Conservation (phyloP, 1,140 invertebrate species). For the Euura saliciscinereae region DNA sequence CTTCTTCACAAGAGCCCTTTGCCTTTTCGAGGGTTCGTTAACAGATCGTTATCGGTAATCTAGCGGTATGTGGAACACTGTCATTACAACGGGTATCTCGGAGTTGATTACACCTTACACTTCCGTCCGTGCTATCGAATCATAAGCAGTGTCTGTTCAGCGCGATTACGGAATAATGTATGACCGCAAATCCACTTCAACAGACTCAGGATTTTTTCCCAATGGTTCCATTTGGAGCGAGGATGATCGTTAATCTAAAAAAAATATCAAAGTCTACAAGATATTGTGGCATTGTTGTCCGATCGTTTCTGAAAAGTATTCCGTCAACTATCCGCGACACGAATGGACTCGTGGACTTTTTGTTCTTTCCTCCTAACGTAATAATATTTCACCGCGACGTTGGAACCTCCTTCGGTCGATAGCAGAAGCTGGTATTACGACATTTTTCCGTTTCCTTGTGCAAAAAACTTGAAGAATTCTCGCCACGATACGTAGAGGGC, state of each 20-base stretch:
- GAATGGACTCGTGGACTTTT: background rate
- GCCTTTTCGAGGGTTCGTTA: conserved; percentile 7
- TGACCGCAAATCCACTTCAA: background rate
- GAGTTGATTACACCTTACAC: conserved; percentile 32
- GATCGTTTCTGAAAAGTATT: too few species aligned
- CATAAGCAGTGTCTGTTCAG: conserved; percentile 1
- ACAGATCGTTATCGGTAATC: conserved; percentile 25
- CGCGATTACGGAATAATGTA: background rate
- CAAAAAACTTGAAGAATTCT: conserved; percentile 34
- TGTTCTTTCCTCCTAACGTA: conserved; percentile 32
- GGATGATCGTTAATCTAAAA: too few species aligned
- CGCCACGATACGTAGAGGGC: conserved; percentile 8
- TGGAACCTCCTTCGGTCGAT: conserved; percentile 20
- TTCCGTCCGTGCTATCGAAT: background rate
- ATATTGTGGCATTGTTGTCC: too few species aligned
- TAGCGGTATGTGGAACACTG: conserved; percentile 21
- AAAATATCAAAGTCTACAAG: too few species aligned
- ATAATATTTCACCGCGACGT: conserved; percentile 41
- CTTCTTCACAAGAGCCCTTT: background rate
- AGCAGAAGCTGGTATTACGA: conserved; percentile 30
- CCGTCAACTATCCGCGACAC: too few species aligned
- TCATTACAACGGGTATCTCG: conserved; percentile 25
- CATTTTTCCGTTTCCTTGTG: conserved; percentile 30
- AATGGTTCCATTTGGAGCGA: too few species aligned
- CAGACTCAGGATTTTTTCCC: background rate